Conservation (phyloP, 2,888 invertebrate species). For the Drosophila parthenogenetica region DNA sequence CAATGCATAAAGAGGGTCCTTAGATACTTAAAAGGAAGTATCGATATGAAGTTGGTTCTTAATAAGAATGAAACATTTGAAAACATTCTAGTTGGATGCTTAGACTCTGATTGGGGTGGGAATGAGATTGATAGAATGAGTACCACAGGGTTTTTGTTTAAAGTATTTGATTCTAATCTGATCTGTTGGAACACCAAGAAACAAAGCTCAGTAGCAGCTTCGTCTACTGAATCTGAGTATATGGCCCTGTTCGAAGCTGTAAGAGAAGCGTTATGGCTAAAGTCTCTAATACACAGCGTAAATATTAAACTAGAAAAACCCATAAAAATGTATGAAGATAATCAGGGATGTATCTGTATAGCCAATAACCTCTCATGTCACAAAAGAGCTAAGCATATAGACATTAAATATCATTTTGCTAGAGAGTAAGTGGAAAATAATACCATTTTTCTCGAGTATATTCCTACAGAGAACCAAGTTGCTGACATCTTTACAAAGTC, state of each 20-base stretch:
- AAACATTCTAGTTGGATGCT: neutral
- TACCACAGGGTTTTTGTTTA: neutral
- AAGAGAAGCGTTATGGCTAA: too few relatives aligned
- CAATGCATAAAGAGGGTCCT: neutral
- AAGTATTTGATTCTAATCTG: neutral
- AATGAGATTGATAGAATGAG: neutral
- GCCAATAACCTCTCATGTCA: neutral
- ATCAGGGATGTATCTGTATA: neutral
- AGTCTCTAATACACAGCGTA: too few relatives aligned
- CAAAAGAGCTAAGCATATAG: neutral
- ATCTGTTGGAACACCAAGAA: too few relatives aligned
- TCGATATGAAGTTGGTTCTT: neutral
- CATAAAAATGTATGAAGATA: neutral
- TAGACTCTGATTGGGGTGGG: neutral
- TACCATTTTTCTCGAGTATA: too few relatives aligned
- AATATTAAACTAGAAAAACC: too few relatives aligned
- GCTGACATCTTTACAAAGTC: too few relatives aligned
- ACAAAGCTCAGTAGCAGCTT: too few relatives aligned
- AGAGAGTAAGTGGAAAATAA: neutral
- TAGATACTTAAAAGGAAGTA: conserved; percentile 1
- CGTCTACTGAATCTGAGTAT: too few relatives aligned
- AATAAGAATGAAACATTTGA: conserved; percentile 2
- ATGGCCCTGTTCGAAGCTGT: too few relatives aligned
- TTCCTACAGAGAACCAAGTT: too few relatives aligned
- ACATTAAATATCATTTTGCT: neutral